Conservation (phyloP, 1,140 invertebrate species). For the Bombus consobrinus region DNA sequence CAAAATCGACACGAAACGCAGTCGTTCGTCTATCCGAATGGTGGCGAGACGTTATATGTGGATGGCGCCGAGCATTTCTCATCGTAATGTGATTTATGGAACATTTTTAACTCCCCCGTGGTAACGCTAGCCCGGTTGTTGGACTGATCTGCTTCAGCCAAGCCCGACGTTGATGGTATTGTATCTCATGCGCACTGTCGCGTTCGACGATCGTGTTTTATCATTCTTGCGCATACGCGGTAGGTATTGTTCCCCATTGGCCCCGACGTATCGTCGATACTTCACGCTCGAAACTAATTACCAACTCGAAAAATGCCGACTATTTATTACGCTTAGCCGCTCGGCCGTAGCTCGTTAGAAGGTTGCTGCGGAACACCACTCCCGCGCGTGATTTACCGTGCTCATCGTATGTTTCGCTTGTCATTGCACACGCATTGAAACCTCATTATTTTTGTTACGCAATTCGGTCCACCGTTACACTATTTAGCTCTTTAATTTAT, state of each 20-base stretch:
- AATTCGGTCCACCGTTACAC: neutral
- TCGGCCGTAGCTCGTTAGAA: constrained; percentile 17
- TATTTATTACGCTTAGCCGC: constrained; percentile 60
- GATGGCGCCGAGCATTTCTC: constrained; percentile 72
- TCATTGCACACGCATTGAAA: constrained; percentile 26
- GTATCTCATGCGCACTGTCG: constrained; percentile 30
- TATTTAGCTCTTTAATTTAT: constrained; percentile 12
- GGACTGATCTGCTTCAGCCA: constrained; percentile 55
- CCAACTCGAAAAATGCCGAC: constrained; percentile 58
- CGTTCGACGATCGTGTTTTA: constrained; percentile 9
- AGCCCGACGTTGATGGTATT: constrained; percentile 51
- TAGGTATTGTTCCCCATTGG: constrained; percentile 38
- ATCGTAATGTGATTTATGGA: constrained; percentile 79
- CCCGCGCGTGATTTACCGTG: constrained; percentile 37
- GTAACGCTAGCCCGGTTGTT: constrained; percentile 61
- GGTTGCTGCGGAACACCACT: neutral
- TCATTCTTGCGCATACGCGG: constrained; percentile 24
- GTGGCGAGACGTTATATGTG: constrained; percentile 50
- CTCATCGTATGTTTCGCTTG: constrained; percentile 24
- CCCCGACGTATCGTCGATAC: constrained; percentile 51
- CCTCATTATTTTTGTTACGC: constrained; percentile 22
- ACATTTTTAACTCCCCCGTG: constrained; percentile 76
- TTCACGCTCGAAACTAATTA: constrained; percentile 65
- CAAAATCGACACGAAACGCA: constrained; percentile 28
- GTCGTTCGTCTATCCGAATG: constrained; percentile 21